Conservation (phyloP, 2,113 vertebrate species). For the Callaeas wilsoni region DNA sequence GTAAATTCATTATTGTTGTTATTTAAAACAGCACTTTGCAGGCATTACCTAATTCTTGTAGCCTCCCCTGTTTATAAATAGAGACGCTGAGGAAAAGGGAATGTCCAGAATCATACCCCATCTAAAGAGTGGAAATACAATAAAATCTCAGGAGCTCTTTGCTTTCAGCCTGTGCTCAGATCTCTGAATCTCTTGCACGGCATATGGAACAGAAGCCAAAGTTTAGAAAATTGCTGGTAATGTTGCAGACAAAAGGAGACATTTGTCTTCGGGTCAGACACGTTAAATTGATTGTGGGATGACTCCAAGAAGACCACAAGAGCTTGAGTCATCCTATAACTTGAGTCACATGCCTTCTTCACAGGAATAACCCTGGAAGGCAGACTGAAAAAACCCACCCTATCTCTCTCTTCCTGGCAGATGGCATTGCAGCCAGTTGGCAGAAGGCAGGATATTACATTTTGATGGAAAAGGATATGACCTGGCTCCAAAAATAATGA, state of each 20-base stretch:
- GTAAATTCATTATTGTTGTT: not conserved
- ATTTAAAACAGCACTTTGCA: not conserved
- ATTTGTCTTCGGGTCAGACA: constrained; percentile 14
- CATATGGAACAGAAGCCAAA: not conserved
- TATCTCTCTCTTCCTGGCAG: not conserved
- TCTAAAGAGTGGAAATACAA: not conserved
- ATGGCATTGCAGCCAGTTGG: not conserved
- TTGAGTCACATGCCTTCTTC: constrained; percentile 29
- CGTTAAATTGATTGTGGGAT: constrained; percentile 32
- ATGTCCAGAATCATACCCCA: not conserved
- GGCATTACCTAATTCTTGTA: not conserved
- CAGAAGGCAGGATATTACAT: not conserved
- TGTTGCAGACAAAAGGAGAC: not conserved
- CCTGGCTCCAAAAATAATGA: not conserved
- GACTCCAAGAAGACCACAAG: constrained; percentile 20
- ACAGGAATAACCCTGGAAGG: constrained; percentile 10
- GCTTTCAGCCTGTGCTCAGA: not conserved
- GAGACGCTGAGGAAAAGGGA: not conserved
- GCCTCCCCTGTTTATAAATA: not conserved
- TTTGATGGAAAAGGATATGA: not conserved
- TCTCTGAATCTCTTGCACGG: not conserved
- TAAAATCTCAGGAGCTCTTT: not conserved
- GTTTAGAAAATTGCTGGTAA: not conserved
- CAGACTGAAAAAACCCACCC: not conserved
- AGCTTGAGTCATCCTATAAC: constrained; percentile 41